phyloP scores from a whole-genome alignment of 2,113 vertebrate genomes.

The Sterrhoptilus dennistouni region DNA sequence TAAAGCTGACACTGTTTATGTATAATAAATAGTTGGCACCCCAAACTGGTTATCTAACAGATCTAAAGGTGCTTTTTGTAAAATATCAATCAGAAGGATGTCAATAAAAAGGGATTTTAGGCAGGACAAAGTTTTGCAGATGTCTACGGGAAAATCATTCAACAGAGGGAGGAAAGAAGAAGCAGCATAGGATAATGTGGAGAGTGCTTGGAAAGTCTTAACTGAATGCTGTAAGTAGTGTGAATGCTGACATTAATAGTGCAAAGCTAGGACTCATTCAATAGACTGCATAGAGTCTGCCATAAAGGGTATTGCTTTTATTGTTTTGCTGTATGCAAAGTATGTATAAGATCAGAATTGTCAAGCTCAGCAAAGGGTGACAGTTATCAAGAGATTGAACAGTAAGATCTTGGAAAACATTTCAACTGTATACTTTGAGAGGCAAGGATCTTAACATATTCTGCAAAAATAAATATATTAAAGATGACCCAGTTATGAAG shows the following conservation, averaged over 20 bases:
- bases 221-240: not conserved
- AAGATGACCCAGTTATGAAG: not conserved
- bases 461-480: not conserved
- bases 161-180: not conserved
- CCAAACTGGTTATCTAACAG: not conserved
- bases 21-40: not conserved
- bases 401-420: not conserved
- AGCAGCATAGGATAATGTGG: not conserved
- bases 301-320: not conserved
- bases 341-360: not conserved
- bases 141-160: slow-evolving; percentile 24
- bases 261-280: not conserved
- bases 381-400: not conserved
- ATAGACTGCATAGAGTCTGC: not conserved
- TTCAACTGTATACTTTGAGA: not conserved
- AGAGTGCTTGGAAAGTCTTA: not conserved
- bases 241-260: not conserved
- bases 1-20: not conserved
- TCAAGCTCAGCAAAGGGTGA: not conserved
- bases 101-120: slow-evolving; percentile 5
- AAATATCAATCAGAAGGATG: not conserved
- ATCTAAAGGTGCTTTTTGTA: not conserved
- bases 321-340: not conserved
- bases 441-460: not conserved
- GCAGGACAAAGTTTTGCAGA: slow-evolving; percentile 8